Conservation (phyloP, 1,140 invertebrate genomes). For the Notospermus geniculatus region DNA sequence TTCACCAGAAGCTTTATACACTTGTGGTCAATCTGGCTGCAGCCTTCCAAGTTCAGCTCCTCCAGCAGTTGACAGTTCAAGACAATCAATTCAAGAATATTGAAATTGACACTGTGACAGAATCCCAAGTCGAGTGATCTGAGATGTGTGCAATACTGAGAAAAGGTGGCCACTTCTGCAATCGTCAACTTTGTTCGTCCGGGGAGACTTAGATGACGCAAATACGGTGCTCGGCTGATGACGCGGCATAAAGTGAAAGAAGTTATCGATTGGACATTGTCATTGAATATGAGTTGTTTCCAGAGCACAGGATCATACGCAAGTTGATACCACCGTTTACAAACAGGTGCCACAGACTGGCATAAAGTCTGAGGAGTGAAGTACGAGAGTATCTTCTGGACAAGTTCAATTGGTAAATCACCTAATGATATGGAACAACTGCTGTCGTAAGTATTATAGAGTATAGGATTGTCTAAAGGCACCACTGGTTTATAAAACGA, state of each 20-base stretch:
- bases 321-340: not conserved
- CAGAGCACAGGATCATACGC: not conserved
- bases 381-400: not conserved
- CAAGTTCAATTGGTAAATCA: not conserved
- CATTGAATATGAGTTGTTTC: not conserved
- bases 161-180: not conserved
- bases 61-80: not conserved
- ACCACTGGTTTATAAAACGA: too few relatives aligned
- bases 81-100: not conserved
- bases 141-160: too few relatives aligned
- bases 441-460: too few relatives aligned
- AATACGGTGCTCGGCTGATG: not conserved
- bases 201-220: not conserved
- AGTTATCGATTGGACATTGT: not conserved
- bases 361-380: not conserved
- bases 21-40: not conserved
- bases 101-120: not conserved
- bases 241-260: not conserved
- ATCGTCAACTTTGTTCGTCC: not conserved
- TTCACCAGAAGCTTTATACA: not conserved
- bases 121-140: not conserved
- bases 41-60: not conserved
- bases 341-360: not conserved
- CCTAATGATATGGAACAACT: too few relatives aligned
- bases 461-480: too few relatives aligned